Percentiles rank a stretch among this genome's conserved stretches.
phyloP scores from a whole-genome alignment of 2,888 invertebrate genomes.

The Glomeris marginata region DNA sequence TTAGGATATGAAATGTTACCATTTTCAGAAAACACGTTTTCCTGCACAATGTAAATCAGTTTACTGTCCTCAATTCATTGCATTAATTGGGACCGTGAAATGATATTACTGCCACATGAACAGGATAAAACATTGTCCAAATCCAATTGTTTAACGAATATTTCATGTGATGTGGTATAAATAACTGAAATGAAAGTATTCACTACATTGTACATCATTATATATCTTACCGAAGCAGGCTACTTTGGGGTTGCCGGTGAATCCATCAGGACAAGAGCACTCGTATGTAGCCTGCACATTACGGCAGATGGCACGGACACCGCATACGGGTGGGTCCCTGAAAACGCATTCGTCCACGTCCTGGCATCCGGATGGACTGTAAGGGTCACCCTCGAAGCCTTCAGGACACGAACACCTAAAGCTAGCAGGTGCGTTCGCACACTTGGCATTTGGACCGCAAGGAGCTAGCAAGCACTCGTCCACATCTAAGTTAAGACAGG shows the following conservation, averaged over 20 bases:
- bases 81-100: not conserved
- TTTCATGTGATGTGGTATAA: too few species aligned
- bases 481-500: slow-evolving; percentile 16
- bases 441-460: slow-evolving; percentile 65
- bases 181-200: too few species aligned
- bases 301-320: slow-evolving; percentile 61
- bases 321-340: slow-evolving; percentile 48
- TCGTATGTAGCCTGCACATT: slow-evolving; percentile 65
- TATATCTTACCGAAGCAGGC: slow-evolving; percentile 55
- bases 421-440: slow-evolving; percentile 61
- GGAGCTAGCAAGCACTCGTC: slow-evolving; percentile 37
- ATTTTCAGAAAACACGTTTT: too few species aligned
- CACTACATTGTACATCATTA: too few species aligned
- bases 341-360: slow-evolving; percentile 71
- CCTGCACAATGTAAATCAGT: too few species aligned
- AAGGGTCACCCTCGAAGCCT: slow-evolving; percentile 66
- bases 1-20: not conserved
- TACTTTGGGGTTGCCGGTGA: slow-evolving; percentile 55
- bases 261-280: slow-evolving; percentile 59
- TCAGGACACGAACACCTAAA: slow-evolving; percentile 68
- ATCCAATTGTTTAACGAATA: not conserved
- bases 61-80: not conserved
- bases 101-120: not conserved
- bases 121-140: not conserved
- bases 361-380: slow-evolving; percentile 43